Conservation (phyloP, 2,888 invertebrate genomes). For the Creontiades dilutus region DNA sequence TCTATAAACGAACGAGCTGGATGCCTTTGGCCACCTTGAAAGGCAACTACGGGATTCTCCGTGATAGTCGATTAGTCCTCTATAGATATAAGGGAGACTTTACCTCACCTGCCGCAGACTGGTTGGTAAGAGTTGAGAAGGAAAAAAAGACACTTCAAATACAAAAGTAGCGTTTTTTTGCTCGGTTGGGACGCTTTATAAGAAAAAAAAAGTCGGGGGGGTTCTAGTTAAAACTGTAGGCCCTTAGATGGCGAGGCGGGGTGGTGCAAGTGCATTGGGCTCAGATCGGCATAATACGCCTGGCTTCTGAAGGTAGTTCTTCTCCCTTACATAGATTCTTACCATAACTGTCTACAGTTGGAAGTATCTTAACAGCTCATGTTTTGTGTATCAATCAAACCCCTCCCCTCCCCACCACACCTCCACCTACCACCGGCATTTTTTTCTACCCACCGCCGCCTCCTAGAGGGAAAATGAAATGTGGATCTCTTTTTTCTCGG, state of each 20-base stretch:
- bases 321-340: constrained; percentile 36
- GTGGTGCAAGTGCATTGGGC: not conserved
- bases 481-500: not conserved
- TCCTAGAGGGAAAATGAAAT: constrained; percentile 1
- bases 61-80: constrained; percentile 3
- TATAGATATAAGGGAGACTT: not conserved
- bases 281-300: constrained; percentile 13
- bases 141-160: constrained; percentile 7
- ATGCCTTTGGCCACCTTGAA: constrained; percentile 19
- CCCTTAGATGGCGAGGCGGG: constrained; percentile 20
- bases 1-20: not conserved
- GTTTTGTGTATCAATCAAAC: constrained; percentile 32
- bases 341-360: constrained; percentile 25
- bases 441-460: not conserved
- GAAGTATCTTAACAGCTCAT: constrained; percentile 8
- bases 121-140: not conserved
- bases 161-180: constrained; percentile 30
- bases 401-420: not conserved
- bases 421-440: not conserved
- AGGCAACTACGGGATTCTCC: constrained; percentile 14
- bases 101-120: not conserved
- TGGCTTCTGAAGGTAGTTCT: constrained; percentile 15
- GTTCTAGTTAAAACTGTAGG: constrained; percentile 7
- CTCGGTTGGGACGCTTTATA: not conserved
- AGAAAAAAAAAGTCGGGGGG: not conserved